Conservation (phyloP, 2,888 invertebrate genomes). For the Harpalus rubripes region DNA sequence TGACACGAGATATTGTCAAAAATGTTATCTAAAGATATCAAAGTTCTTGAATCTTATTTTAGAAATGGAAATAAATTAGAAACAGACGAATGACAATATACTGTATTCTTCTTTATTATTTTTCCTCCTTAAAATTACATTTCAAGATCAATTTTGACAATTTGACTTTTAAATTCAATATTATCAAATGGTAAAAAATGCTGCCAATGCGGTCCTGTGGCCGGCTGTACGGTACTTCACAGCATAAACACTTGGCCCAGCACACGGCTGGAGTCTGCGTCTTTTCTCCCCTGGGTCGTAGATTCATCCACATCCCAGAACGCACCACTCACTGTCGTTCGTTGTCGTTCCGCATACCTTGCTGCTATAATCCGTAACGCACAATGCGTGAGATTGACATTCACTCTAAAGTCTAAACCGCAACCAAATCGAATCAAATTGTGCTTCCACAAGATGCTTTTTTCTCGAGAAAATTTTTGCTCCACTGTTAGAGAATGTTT, state of each 20-base stretch:
- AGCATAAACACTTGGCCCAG: constrained; percentile 56
- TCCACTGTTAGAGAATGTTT: constrained; percentile 15
- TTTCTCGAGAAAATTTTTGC: not conserved
- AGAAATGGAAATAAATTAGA: no score
- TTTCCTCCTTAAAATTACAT: no score
- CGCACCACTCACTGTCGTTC: no score
- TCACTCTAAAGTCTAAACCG: not conserved
- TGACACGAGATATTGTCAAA: no score
- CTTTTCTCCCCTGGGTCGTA: not conserved
- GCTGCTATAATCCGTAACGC: constrained; percentile 21
- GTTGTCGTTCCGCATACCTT: constrained; percentile 23
- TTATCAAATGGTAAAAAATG: constrained; percentile 1
- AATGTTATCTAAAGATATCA: no score
- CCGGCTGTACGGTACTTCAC: constrained; percentile 64
- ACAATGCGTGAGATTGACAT: constrained; percentile 13
- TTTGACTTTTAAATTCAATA: no score
- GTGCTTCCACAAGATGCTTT: constrained; percentile 19
- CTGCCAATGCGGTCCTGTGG: constrained; percentile 40
- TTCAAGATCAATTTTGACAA: no score
- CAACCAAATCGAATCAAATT: not conserved
- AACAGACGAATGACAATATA: no score
- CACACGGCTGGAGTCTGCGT: constrained; percentile 14
- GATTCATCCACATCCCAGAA: not conserved
- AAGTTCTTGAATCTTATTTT: no score
- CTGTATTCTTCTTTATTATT: no score